Evolutionary conservation across 2,888 invertebrate species (phyloP).

Genomic region (Hydraecia micacea): DNA sequence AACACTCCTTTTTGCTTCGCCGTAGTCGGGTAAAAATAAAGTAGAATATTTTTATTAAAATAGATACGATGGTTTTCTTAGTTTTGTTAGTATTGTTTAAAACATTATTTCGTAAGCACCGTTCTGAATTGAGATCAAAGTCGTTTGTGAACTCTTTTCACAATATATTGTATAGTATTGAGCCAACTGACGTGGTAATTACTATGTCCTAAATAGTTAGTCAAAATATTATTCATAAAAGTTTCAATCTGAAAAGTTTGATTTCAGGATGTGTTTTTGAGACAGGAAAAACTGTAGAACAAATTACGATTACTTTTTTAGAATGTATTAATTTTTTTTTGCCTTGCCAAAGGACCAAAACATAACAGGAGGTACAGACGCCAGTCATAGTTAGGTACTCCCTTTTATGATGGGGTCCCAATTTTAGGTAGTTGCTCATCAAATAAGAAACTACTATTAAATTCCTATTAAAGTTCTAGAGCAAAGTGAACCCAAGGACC

Average conservation of each 20-base stretch:
- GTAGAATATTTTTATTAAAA: slow-evolving; percentile 4
- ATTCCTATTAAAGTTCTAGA: neutral
- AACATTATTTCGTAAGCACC: slow-evolving; percentile 28
- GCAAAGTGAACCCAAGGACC: neutral
- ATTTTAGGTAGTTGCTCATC: too few species aligned
- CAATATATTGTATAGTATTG: slow-evolving; percentile 1
- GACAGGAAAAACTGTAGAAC: too few species aligned
- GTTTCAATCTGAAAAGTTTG: neutral
- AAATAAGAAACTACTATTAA: neutral
- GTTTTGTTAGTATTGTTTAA: slow-evolving; percentile 21
- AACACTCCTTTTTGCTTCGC: too few species aligned
- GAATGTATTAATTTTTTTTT: neutral
- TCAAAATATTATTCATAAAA: neutral
- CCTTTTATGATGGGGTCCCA: neutral
- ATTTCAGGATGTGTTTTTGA: neutral
- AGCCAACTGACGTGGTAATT: slow-evolving; percentile 14
- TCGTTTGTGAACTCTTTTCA: slow-evolving; percentile 16
- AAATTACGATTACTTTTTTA: too few species aligned
- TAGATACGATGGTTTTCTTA: neutral
- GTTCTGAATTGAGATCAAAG: slow-evolving; percentile 28
- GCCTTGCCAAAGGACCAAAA: neutral
- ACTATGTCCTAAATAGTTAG: neutral
- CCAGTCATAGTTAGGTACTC: neutral
- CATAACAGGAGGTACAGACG: neutral
- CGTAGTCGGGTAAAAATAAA: neutral